phyloP scores from a whole-genome alignment of 2,888 invertebrate genomes.

The Noctua janthina region DNA sequence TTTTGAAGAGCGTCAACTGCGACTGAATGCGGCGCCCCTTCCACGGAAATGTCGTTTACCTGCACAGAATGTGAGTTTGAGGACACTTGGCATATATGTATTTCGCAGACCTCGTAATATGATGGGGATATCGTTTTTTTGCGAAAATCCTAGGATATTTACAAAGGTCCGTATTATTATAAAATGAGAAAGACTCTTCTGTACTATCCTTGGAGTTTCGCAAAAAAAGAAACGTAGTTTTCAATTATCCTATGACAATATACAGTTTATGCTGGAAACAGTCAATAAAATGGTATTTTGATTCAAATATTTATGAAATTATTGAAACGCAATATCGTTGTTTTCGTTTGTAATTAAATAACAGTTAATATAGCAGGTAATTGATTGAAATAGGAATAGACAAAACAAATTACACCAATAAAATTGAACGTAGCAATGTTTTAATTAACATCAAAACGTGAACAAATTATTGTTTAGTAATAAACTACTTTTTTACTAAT shows the following conservation, averaged over 20 bases:
- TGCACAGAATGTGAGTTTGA: slow-evolving; percentile 77
- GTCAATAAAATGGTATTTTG: background rate
- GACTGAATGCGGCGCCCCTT: slow-evolving; percentile 97
- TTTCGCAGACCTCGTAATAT: background rate
- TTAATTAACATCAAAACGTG: background rate
- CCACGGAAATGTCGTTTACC: slow-evolving; percentile 98
- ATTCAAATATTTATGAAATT: background rate
- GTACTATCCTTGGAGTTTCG: background rate
- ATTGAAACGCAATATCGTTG: background rate
- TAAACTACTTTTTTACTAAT: no score
- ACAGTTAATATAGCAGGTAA: background rate
- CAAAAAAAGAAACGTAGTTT: background rate
- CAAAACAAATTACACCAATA: background rate
- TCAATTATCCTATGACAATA: background rate
- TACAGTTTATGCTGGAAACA: background rate
- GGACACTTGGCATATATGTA: background rate
- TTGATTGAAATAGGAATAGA: background rate
- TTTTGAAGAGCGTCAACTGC: slow-evolving; percentile 99
- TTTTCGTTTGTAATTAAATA: background rate
- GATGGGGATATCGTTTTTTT: background rate
- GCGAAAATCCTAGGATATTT: background rate
- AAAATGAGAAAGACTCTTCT: background rate
- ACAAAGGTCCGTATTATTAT: background rate
- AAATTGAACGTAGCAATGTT: background rate
- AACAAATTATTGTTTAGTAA: background rate